Percentiles rank a stretch among this genome's conserved stretches.
These are phyloP conservation scores for Microtus agrestis DNA, from an alignment of 2,797 vertebrate species.

Conservation along the genomic window DNA sequence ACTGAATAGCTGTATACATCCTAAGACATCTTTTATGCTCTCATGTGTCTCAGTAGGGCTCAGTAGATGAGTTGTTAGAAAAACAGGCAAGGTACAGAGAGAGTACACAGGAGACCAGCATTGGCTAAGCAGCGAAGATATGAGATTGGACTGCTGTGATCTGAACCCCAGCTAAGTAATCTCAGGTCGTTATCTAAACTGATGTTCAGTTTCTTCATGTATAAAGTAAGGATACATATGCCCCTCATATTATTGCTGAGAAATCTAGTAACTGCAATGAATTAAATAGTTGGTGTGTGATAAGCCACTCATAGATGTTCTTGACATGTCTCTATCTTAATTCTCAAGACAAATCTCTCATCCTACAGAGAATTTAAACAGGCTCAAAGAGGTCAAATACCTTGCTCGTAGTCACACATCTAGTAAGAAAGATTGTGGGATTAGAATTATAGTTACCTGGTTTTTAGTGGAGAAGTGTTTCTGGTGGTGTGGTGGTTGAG, in stretches of 20 bases:
- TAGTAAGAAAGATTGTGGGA: background rate
- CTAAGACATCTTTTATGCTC: background rate
- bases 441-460: background rate
- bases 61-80: background rate
- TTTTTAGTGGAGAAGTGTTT: background rate
- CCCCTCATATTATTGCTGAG: background rate
- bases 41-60: too few relatives aligned
- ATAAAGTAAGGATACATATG: background rate
- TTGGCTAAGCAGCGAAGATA: background rate
- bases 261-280: background rate
- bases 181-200: background rate
- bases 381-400: background rate
- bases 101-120: rapidly evolving
- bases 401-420: background rate
- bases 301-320: background rate
- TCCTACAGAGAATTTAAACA: background rate
- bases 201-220: background rate
- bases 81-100: background rate
- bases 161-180: background rate
- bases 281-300: background rate
- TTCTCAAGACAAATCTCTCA: constrained; percentile 8
- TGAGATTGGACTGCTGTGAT: background rate
- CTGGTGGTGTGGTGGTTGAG: background rate
- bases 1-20: background rate
- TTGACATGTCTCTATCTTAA: background rate